Conservation (phyloP, 2,888 invertebrate species). For the Andrena hattorfiana region DNA sequence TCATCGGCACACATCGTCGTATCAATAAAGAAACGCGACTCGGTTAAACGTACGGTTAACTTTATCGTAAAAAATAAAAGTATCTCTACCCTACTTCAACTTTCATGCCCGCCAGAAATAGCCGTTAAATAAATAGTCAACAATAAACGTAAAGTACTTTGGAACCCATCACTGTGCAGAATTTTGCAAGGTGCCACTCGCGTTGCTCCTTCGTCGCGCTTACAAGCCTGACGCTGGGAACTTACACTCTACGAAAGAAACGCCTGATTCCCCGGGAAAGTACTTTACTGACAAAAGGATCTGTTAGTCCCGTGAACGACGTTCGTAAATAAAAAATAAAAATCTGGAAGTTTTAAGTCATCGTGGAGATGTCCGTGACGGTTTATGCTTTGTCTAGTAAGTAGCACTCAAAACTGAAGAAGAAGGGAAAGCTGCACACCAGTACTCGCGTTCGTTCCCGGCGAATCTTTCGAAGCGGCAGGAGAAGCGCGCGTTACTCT, state of each 20-base stretch:
- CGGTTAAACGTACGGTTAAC: slow-evolving; percentile 24
- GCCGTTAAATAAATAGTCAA: slow-evolving; percentile 56
- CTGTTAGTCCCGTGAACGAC: neutral
- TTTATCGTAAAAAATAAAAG: slow-evolving; percentile 37
- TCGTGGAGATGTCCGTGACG: slow-evolving; percentile 31
- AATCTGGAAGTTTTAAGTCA: slow-evolving; percentile 34
- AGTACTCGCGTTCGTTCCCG: neutral
- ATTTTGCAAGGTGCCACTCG: slow-evolving; percentile 41
- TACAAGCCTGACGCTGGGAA: slow-evolving; percentile 6
- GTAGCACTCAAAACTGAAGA: slow-evolving; percentile 37
- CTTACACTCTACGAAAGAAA: slow-evolving; percentile 39
- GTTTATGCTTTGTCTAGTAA: slow-evolving; percentile 33
- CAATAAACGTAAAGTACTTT: slow-evolving; percentile 34
- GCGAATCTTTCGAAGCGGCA: slow-evolving; percentile 26
- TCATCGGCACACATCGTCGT: slow-evolving; percentile 8
- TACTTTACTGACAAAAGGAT: slow-evolving; percentile 17
- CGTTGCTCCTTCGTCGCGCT: slow-evolving; percentile 15
- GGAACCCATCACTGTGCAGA: slow-evolving; percentile 27
- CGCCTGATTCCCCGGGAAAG: slow-evolving; percentile 18
- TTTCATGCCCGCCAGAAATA: slow-evolving; percentile 1
- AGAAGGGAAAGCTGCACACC: slow-evolving; percentile 1
- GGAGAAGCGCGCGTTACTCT: slow-evolving; percentile 40
- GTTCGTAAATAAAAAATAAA: slow-evolving; percentile 24
- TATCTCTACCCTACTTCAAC: slow-evolving; percentile 21
- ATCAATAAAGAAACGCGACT: slow-evolving; percentile 8